Base-by-base conservation (phyloP, 1,140 invertebrate species). In the Magallana ariakensis region DNA sequence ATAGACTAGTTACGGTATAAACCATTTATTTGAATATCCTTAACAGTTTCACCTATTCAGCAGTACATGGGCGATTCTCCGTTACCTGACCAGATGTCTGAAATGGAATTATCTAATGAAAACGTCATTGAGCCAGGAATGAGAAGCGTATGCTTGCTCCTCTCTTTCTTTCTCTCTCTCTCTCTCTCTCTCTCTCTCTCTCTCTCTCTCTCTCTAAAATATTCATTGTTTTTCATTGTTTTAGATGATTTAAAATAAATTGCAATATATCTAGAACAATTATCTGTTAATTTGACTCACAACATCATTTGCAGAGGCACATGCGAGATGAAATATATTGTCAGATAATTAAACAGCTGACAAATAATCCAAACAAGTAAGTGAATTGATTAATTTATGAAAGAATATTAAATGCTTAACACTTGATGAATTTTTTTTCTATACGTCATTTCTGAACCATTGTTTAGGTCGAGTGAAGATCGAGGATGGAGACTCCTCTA, bases 251-350 rank as follows among this genome's bases (percentile, higher is more conserved):
- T 46, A 46, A 46, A 46, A 46, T 46, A 46, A 2, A 46, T 46
- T 46, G 33, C 33, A 46, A 46, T 46, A 46, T 46, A 2, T 46
- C 2, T 46, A 46, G 33, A 46, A 46, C 33, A 46, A 5, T 46
- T 46, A 46, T 46, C 33, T 46, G 33, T 46, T 46, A 46, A 46
- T 46, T 46, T 46, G 33, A 46, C 33, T 46, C 33, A 46, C 5
- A 46, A 2, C 33, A 46, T 46, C 33, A 46, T 46, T 87, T 86
- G 0, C 87, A 92, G 92, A 90, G 89, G 85, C 90, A 91, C 55
- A 70, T 92, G 54, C 81, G 92, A 56, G 92, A 92, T 46, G 92
- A 92, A 84, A 87, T 92, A n/a, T 92, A 87, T 70, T 92, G 92
- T 80, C 92, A 92, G 57, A 57, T 92, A 11, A 88, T 92, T 26